Evolutionary conservation across 2,797 vertebrate genomes (phyloP), one percentile per base, ranked within the genome.

Genomic region (Hypotaenidia philippensis): DNA sequence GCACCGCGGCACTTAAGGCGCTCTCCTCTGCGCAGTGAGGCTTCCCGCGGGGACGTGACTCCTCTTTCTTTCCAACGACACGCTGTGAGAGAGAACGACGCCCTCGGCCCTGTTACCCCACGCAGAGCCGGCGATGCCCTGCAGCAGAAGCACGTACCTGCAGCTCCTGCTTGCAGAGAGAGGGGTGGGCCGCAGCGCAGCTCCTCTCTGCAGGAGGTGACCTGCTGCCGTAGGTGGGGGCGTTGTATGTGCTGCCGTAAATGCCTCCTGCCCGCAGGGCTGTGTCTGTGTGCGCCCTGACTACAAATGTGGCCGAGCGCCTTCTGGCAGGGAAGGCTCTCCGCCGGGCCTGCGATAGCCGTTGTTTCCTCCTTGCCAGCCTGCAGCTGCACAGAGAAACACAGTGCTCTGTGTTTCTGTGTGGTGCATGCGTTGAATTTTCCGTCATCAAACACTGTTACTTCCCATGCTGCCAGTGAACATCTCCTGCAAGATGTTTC

Each of bases 361-460:
- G 5, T 56, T 34, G 21, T 22, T 74, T 69, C 32, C 11, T 29
- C 16, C 40, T 68, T 10, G 10, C 3, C 18, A n/a, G 7, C n/a
- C 34, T 76, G 16, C 4, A 64, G 36, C 8, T 9, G 34, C 34
- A 8, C 34, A 34, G 34, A 34, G 34, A 34, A 34, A 34, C 34
- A 34, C 34, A 49, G 0, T 8, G 9, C 12, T 69, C 53, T 36
- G 3, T 41, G 9, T 57, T 53, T 81, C 25, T 74, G 65, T 17
- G 11, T 64, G 23, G 0, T 32, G 31, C 15, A 6, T 7, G 5
- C 0, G 0, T 4, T 17, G 32, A 4, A 8, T 75, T 89, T 78
- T 47, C 12, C 1, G 3, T 21, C 9, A 50, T 55, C 18, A 36
- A 50, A 47, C 41, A 4, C 8, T 52, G 44, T 6, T 1, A 0